These are phyloP conservation scores for Halictus rubicundus DNA, from an alignment of 1,140 invertebrate genomes.

Conservation along the genomic window DNA sequence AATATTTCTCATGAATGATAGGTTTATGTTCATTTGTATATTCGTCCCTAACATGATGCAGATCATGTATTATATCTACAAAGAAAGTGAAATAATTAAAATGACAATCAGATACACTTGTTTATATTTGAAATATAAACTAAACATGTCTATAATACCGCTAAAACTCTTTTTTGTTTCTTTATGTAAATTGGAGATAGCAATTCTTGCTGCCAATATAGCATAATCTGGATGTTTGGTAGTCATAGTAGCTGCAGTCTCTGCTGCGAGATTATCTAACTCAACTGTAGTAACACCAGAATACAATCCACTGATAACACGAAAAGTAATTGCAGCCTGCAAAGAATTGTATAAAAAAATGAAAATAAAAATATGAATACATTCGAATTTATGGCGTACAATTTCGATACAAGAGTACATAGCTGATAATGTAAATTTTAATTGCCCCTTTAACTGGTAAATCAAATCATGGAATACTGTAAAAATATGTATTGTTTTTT, in stretches of 20 bases:
- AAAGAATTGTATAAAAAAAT: constrained; percentile 54
- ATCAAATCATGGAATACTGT: no score
- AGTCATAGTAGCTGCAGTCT: constrained; percentile 97
- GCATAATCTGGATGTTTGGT: constrained; percentile 99
- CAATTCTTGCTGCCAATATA: constrained; percentile 95
- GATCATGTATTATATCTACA: constrained; percentile 93
- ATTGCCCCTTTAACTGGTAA: no score
- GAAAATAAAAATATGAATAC: background rate
- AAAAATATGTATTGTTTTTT: no score
- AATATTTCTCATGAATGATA: constrained; percentile 92
- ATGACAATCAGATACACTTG: no score
- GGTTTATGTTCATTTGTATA: constrained; percentile 86
- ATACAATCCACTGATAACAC: constrained; percentile 96
- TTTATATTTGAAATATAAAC: background rate
- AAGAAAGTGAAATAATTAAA: constrained; percentile 12
- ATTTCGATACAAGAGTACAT: background rate
- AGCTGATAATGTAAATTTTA: background rate
- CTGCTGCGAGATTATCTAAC: constrained; percentile 97
- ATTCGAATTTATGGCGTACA: constrained; percentile 84
- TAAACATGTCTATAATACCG: constrained; percentile 80
- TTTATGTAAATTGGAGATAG: constrained; percentile 98
- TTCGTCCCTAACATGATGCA: constrained; percentile 89
- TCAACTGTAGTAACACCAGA: constrained; percentile 98
- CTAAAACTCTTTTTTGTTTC: constrained; percentile 95
- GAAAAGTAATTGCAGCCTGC: constrained; percentile 90